Evolutionary conservation across 2,888 invertebrate genomes (phyloP).

Genomic region (Acanthosepion esculentum): DNA sequence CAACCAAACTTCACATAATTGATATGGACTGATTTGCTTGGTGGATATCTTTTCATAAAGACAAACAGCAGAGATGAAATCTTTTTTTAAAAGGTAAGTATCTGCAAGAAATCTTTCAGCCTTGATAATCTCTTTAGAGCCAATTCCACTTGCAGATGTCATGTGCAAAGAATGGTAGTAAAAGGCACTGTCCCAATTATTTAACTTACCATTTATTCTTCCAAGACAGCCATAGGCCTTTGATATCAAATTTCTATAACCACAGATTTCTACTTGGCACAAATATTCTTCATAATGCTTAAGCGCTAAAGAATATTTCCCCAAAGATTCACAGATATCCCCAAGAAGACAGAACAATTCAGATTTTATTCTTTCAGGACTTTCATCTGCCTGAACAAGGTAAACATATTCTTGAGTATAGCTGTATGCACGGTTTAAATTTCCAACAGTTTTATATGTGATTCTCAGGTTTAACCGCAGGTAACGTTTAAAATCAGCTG

Average conservation of each 20-base stretch:
- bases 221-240: conserved; percentile 72
- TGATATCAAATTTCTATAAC: conserved; percentile 64
- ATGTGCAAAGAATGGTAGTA: conserved; percentile 71
- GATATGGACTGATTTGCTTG: not conserved
- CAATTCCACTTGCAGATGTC: conserved; percentile 60
- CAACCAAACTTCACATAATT: not conserved
- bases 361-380: conserved; percentile 48
- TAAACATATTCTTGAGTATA: conserved; percentile 65
- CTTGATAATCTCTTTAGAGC: conserved; percentile 61
- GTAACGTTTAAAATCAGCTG: conserved; percentile 61
- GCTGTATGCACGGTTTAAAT: conserved; percentile 64
- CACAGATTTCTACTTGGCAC: conserved; percentile 59
- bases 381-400: conserved; percentile 48
- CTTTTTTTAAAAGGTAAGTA: conserved; percentile 64
- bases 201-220: conserved; percentile 67
- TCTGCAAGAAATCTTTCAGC: conserved; percentile 71
- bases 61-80: conserved; percentile 63
- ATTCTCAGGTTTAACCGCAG: conserved; percentile 72
- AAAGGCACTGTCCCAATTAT: conserved; percentile 66
- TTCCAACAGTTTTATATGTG: conserved; percentile 72
- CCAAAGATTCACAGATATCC: conserved; percentile 69
- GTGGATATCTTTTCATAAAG: conserved; percentile 61
- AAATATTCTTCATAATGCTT: conserved; percentile 67
- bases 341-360: conserved; percentile 70
- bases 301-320: conserved; percentile 67